phyloP scores from a whole-genome alignment of 2,797 vertebrate species.

The Girardinus metallicus region DNA sequence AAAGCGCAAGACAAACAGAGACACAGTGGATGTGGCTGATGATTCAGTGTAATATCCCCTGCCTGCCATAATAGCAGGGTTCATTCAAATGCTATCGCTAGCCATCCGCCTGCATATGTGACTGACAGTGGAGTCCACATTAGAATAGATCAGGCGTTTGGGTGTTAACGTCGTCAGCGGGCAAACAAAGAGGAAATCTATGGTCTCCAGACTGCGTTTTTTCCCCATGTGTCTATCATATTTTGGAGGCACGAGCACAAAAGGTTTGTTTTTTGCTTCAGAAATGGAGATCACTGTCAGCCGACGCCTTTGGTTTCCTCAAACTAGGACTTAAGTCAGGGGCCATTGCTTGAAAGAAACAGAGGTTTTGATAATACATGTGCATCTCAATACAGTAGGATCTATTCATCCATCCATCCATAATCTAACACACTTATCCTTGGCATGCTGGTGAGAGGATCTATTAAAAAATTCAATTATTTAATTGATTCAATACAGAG shows the following conservation, averaged over 20 bases:
- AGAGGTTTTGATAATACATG: constrained; percentile 1
- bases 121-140: constrained; percentile 59
- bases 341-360: constrained; percentile 13
- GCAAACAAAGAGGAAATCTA: constrained; percentile 56
- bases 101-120: constrained; percentile 30
- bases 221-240: constrained; percentile 61
- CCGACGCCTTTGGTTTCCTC: constrained; percentile 23
- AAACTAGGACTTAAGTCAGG: constrained; percentile 19
- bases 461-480: neutral
- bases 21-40: constrained; percentile 22
- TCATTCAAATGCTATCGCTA: constrained; percentile 56
- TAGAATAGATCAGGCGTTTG: constrained; percentile 48
- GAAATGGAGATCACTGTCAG: constrained; percentile 52
- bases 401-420: neutral
- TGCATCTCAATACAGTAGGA: neutral
- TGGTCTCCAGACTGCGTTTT: constrained; percentile 26
- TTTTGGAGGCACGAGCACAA: constrained; percentile 39
- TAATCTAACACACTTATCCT: too few relatives aligned
- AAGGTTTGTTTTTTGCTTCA: constrained; percentile 34
- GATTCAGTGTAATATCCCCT: constrained; percentile 34
- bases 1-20: constrained; percentile 16
- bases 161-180: constrained; percentile 40
- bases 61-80: constrained; percentile 25
- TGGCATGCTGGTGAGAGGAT: neutral
- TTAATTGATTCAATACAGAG: neutral